Conservation (phyloP, 2,888 invertebrate species). For the Drosophila antonietae region DNA sequence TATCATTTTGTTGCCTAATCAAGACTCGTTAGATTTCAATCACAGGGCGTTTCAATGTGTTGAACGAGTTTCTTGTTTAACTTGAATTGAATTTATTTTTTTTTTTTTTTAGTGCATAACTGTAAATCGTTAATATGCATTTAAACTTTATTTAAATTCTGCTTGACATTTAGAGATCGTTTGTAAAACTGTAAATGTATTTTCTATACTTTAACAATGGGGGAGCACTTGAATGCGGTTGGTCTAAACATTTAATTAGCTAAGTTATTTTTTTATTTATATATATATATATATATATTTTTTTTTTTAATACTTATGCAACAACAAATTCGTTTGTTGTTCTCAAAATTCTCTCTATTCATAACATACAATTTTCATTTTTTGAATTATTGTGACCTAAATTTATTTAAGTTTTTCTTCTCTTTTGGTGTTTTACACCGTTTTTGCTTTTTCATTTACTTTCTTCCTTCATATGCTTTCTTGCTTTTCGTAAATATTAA, state of each 20-base stretch:
- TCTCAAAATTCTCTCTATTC: slow-evolving; percentile 25
- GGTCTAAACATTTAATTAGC: slow-evolving; percentile 75
- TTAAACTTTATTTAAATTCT: slow-evolving; percentile 40
- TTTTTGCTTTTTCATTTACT: slow-evolving; percentile 68
- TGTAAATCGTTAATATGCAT: slow-evolving; percentile 38
- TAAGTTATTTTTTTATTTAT: slow-evolving; percentile 45
- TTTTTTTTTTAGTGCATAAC: slow-evolving; percentile 27
- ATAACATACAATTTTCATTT: slow-evolving; percentile 39
- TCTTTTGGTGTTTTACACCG: slow-evolving; percentile 73
- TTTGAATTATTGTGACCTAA: slow-evolving; percentile 33
- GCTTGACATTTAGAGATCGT: slow-evolving; percentile 39
- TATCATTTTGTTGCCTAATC: slow-evolving; percentile 1
- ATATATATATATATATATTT: too few relatives aligned
- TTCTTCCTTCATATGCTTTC: neutral
- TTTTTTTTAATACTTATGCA: slow-evolving; percentile 51
- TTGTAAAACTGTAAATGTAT: slow-evolving; percentile 36
- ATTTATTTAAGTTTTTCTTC: slow-evolving; percentile 3
- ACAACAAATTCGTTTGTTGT: slow-evolving; percentile 73
- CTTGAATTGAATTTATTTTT: slow-evolving; percentile 7
- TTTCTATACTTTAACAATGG: slow-evolving; percentile 44
- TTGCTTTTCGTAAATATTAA: slow-evolving; percentile 42
- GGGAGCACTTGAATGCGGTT: slow-evolving; percentile 26
- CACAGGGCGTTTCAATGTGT: slow-evolving; percentile 21
- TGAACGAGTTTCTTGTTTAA: slow-evolving; percentile 8
- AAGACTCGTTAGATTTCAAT: neutral